Evolutionary conservation across 2,888 invertebrate species (phyloP), one percentile per base, ranked within the genome.

Genomic region (Lordiphosa andalusiaca): DNA sequence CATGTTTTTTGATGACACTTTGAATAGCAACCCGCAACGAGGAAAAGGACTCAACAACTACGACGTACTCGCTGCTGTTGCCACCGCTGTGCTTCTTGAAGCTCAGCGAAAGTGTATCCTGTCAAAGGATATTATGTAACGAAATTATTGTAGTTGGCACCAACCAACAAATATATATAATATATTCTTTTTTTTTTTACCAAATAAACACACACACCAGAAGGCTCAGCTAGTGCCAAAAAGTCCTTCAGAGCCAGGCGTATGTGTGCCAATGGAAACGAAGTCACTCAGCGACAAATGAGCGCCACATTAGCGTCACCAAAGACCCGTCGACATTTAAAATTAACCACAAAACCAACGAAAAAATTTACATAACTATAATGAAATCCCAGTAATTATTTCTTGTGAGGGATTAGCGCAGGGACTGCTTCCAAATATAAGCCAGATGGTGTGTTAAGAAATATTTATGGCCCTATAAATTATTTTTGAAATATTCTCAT

Each of bases 71-170:
- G 39, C 30, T 35, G 33, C 46, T 25, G 10, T n/a, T 68, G 71
- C 69, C 19, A 9, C 38, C 7, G 54, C 66, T 62, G 62, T 61
- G 69, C 69, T 69, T 53, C 59, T 61, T 68, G 70, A 66, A 70
- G 74, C 76, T 76, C 70, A 73, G 70, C 76, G 68, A 72, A 75
- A 69, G 73, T 72, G 73, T 75, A 72, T 75, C 73, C 75, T 73
- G 73, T 73, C 73, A 75, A 72, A 75, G 69, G 67, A 69, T 67
- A 73, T 75, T 73, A 69, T 72, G 76, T 76, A 69, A 60, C 60
- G 56, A 75, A 73, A 75, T 75, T 73, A 73, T 73, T 73, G 69
- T 67, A 65, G 48, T 75, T 73, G 62, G 64, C 67, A 66, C 61
- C 74, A 71, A 71, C 66, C 60, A 71, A 71, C 66, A 65, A 71